phyloP scores from a whole-genome alignment of 2,797 vertebrate species.

The Chiloscyllium punctatum region DNA sequence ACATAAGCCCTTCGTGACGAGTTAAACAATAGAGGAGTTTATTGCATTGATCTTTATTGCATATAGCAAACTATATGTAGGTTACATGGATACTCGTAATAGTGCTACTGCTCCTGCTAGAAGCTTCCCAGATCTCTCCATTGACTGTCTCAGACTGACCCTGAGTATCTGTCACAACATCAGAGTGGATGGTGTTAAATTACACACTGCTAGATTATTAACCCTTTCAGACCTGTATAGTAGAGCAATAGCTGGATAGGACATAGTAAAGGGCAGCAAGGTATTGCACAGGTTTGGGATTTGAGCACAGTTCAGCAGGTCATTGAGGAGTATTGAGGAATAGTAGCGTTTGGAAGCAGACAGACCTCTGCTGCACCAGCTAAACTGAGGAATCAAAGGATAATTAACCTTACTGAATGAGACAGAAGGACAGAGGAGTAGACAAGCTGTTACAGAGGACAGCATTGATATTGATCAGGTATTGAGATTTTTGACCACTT shows the following conservation, averaged over 20 bases:
- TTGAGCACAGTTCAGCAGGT: neutral
- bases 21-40: too few species aligned
- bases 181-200: too few species aligned
- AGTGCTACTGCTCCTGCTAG: too few species aligned
- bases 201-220: too few species aligned
- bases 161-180: too few species aligned
- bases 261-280: neutral
- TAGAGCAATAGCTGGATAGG: neutral
- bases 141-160: too few species aligned
- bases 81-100: too few species aligned
- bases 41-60: too few species aligned
- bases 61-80: too few species aligned
- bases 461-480: neutral
- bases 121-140: too few species aligned
- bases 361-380: neutral
- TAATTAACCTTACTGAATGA: neutral
- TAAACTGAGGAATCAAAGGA: neutral
- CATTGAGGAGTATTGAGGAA: neutral
- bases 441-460: neutral
- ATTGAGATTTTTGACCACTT: neutral
- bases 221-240: too few species aligned
- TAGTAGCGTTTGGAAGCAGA: neutral
- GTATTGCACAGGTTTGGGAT: neutral
- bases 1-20: too few species aligned
- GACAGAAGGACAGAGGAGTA: neutral